A percentile compares a stretch with the other conserved stretches of the same genome.
Conservation (phyloP, 1,140 invertebrate species). For the Homarus americanus region DNA sequence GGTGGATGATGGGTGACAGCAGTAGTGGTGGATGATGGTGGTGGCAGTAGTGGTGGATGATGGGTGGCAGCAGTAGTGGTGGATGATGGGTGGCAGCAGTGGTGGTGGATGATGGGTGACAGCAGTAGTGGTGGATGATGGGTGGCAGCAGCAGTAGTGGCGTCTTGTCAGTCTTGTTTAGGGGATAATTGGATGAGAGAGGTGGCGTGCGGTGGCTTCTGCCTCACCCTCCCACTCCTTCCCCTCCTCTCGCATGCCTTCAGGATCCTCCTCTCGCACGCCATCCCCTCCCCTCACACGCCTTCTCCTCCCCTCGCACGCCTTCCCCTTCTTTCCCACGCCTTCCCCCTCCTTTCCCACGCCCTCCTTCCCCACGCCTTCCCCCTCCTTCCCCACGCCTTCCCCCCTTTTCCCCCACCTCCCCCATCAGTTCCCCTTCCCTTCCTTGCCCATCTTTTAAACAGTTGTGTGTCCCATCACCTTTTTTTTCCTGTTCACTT, state of each 20-base stretch:
- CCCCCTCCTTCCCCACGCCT: no score
- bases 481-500: no score
- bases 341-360: not conserved
- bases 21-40: no score
- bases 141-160: slow-evolving; percentile 15
- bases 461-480: no score
- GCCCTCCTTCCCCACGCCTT: not conserved
- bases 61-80: not conserved
- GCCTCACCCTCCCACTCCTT: not conserved
- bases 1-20: no score
- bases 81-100: not conserved
- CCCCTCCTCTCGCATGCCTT: not conserved
- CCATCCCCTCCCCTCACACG: not conserved
- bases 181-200: slow-evolving; percentile 42
- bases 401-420: no score
- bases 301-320: not conserved
- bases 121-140: slow-evolving; percentile 3
- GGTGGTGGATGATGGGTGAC: not conserved
- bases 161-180: slow-evolving; percentile 53
- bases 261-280: no score
- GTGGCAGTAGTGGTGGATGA: not conserved
- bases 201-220: slow-evolving; percentile 34
- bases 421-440: no score
- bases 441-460: no score
- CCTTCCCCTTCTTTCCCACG: not conserved